phyloP scores from a whole-genome alignment of 2,888 invertebrate species.

The Pharmacophagus antenor region DNA sequence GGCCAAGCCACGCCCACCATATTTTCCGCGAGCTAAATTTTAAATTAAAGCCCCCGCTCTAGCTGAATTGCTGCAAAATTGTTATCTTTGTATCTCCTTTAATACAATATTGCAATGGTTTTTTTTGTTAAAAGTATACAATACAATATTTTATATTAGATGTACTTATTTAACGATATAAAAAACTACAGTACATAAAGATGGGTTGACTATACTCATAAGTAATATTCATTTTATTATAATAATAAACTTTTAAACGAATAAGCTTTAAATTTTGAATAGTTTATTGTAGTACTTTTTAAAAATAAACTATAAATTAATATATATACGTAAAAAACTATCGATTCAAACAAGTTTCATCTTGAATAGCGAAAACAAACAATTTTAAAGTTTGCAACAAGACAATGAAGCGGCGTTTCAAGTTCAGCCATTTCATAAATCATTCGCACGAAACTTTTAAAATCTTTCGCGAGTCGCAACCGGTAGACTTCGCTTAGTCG shows the following conservation, averaged over 20 bases:
- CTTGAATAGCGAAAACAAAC: conserved; percentile 28
- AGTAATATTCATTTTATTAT: no score
- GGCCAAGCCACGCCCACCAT: conserved; percentile 37
- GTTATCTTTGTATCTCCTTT: conserved; percentile 6
- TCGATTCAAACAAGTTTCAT: conserved; percentile 29
- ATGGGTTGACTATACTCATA: no score
- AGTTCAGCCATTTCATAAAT: conserved; percentile 29
- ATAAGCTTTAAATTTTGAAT: no score
- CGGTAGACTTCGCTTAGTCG: conserved; percentile 30
- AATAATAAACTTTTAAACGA: no score
- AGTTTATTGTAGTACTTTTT: no score
- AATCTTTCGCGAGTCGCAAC: conserved; percentile 27
- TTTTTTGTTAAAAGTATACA: no score
- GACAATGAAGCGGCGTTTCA: conserved; percentile 25
- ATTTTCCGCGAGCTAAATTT: conserved; percentile 68
- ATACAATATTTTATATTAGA: no score
- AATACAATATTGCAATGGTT: neutral
- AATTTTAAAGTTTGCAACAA: conserved; percentile 22
- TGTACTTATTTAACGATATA: no score
- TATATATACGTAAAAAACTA: neutral
- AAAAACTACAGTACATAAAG: no score
- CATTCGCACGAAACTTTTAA: conserved; percentile 28
- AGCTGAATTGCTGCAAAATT: conserved; percentile 38
- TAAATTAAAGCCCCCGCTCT: conserved; percentile 55
- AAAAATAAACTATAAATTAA: no score